Conservation (phyloP, 2,888 invertebrate species). For the Erpobdella octoculata region DNA sequence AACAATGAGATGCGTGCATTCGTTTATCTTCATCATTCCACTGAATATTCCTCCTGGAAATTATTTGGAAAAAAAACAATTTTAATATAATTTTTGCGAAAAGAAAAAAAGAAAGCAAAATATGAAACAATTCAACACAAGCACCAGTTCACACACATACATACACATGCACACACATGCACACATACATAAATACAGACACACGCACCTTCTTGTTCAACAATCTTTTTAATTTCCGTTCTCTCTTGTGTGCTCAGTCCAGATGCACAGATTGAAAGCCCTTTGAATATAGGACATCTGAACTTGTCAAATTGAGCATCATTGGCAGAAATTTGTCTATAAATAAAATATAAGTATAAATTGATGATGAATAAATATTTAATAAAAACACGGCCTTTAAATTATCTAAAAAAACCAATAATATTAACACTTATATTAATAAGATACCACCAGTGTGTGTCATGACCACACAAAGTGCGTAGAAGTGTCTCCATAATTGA, state of each 20-base stretch:
- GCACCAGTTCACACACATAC: too few species aligned
- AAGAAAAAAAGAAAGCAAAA: neutral
- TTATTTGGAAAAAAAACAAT: neutral
- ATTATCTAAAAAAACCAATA: too few species aligned
- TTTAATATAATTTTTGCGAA: neutral
- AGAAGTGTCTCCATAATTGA: too few species aligned
- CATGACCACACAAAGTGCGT: too few species aligned
- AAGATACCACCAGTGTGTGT: too few species aligned
- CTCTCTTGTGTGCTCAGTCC: constrained; percentile 63
- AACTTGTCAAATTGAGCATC: constrained; percentile 57
- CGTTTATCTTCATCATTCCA: constrained; percentile 56
- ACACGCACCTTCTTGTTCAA: constrained; percentile 67
- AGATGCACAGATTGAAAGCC: constrained; percentile 70
- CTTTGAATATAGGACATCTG: constrained; percentile 67
- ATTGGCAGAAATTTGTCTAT: constrained; percentile 35
- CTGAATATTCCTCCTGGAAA: constrained; percentile 58
- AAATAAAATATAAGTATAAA: neutral
- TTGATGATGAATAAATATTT: neutral
- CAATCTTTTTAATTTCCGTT: constrained; percentile 60
- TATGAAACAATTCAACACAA: neutral
- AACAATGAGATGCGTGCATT: constrained; percentile 57
- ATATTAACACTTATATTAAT: too few species aligned
- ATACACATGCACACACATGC: too few species aligned
- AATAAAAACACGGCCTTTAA: too few species aligned
- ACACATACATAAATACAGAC: neutral